Evolutionary conservation across 2,797 vertebrate species (phyloP).

Genomic region (Loris lydekkerianus): DNA sequence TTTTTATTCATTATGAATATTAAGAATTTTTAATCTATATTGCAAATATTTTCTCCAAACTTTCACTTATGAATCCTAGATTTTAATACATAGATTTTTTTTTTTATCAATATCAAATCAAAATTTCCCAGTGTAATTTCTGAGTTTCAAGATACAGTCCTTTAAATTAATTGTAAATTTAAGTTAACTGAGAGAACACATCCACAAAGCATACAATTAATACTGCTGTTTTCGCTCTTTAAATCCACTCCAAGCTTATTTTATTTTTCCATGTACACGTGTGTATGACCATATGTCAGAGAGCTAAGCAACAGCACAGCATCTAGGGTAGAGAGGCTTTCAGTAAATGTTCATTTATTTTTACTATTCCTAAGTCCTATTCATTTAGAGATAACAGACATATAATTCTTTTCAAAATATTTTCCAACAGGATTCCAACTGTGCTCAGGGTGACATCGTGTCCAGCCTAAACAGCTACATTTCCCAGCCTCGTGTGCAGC

Average conservation of each 20-base stretch:
- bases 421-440: slow-evolving; percentile 21
- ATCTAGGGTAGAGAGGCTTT: background rate
- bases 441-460: background rate
- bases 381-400: slow-evolving; percentile 37
- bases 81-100: background rate
- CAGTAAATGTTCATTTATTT: slow-evolving; percentile 7
- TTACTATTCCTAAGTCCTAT: background rate
- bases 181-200: background rate
- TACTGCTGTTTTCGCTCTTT: slow-evolving; percentile 4
- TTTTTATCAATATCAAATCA: background rate
- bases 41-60: slow-evolving; percentile 52
- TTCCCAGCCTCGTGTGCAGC: slow-evolving; percentile 4
- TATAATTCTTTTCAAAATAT: slow-evolving; percentile 49
- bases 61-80: slow-evolving; percentile 18
- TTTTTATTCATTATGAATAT: slow-evolving; percentile 42
- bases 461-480: background rate
- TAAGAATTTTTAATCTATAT: slow-evolving; percentile 23
- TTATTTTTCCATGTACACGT: background rate
- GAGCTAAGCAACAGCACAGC: background rate
- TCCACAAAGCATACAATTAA: slow-evolving; percentile 54
- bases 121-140: slow-evolving; percentile 44
- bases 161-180: slow-evolving; percentile 63
- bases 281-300: background rate
- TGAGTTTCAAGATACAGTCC: slow-evolving; percentile 37
- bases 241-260: background rate